Evolutionary conservation across 2,888 invertebrate species (phyloP).

Genomic region (Drosophila sordidula): DNA sequence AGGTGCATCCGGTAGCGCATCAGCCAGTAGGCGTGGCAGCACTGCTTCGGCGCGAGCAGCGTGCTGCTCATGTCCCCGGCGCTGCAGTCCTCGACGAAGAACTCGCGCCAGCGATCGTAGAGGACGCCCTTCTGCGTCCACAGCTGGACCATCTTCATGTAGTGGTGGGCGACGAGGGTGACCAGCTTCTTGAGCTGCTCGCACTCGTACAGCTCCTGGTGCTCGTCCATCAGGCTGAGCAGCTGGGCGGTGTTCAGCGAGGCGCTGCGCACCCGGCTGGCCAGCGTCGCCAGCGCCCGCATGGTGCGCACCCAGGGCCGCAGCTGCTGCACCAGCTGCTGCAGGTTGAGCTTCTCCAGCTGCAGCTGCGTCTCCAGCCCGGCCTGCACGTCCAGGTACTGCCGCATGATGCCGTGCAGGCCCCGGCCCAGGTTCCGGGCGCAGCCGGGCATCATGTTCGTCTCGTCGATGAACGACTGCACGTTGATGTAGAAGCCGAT

Average conservation of each 20-base stretch:
- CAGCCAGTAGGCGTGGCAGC: slow-evolving; percentile 58
- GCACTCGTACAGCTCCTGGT: slow-evolving; percentile 29
- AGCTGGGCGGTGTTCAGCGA: slow-evolving; percentile 43
- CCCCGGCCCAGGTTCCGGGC: slow-evolving; percentile 39
- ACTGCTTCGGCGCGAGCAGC: slow-evolving; percentile 51
- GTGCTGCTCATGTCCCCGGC: slow-evolving; percentile 46
- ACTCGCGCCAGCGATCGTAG: slow-evolving; percentile 55
- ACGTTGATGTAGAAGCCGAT: slow-evolving; percentile 59
- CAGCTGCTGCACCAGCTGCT: slow-evolving; percentile 50
- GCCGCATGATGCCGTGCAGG: slow-evolving; percentile 34
- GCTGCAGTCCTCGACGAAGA: slow-evolving; percentile 59
- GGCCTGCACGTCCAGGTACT: slow-evolving; percentile 53
- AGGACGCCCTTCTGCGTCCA: slow-evolving; percentile 68
- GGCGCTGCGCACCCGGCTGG: slow-evolving; percentile 24
- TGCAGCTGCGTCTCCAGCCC: slow-evolving; percentile 50
- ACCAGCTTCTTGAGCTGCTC: slow-evolving; percentile 26
- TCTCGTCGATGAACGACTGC: slow-evolving; percentile 63
- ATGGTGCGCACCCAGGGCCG: slow-evolving; percentile 58
- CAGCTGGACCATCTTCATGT: slow-evolving; percentile 67
- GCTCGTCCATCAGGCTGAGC: slow-evolving; percentile 48
- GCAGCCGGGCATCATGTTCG: slow-evolving; percentile 36
- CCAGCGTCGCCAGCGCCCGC: slow-evolving; percentile 42
- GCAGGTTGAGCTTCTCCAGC: slow-evolving; percentile 40
- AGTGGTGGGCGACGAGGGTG: slow-evolving; percentile 31
- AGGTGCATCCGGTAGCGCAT: slow-evolving; percentile 43